Base-by-base conservation (phyloP, 2,797 vertebrate genomes). In the Leuciscus waleckii region DNA sequence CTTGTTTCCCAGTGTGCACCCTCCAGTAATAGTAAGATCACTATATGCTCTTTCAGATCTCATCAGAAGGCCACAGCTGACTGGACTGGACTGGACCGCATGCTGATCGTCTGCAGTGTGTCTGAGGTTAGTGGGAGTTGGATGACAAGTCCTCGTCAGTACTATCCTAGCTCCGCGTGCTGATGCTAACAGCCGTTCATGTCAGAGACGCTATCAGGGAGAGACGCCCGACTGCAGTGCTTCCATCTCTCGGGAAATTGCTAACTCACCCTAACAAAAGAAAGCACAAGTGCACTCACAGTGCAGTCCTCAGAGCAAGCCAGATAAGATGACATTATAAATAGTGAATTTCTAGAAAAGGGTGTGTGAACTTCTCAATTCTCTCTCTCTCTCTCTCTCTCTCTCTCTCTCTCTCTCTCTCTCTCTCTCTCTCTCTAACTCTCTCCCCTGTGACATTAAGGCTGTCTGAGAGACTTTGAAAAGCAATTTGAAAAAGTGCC, bases 211-310 rank as follows among this genome's bases (percentile, higher is more conserved):
- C 97, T 97, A 97, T 97, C 88, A 95, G 95, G 96, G 96, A 96
- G 97, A 95, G 83, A 96, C 82, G 94, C 96, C 96, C 97, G 96
- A 96, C 96, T 96, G 94, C 94, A 96, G 97, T 97, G 95, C 95
- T 94, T 98, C 96, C 94, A 96, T 98, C 96, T 97, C 94, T 83
- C 94, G 96, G 95, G 97, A 98, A 97, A 99, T 96, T 98, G 97
- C 97, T 96, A 98, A 97, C 97, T 98, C 97, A 96, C 96, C 96
- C 97, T 98, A 97, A 99, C 97, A 99, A 98, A 98, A 96, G 96
- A 96, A 98, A 96, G 96, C 96, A 96, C 97, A 97, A 98, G 96
- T 96, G 96, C 96, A 96, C 96, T 96, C 96, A 96, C 97, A 95
- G 96, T 92, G 70, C 89, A 94, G 95, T 95, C 96, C 96, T 95